A percentile compares a stretch with the other conserved stretches of the same genome.
Conservation (phyloP, 2,888 invertebrate genomes). For the Escarpia spicata region DNA sequence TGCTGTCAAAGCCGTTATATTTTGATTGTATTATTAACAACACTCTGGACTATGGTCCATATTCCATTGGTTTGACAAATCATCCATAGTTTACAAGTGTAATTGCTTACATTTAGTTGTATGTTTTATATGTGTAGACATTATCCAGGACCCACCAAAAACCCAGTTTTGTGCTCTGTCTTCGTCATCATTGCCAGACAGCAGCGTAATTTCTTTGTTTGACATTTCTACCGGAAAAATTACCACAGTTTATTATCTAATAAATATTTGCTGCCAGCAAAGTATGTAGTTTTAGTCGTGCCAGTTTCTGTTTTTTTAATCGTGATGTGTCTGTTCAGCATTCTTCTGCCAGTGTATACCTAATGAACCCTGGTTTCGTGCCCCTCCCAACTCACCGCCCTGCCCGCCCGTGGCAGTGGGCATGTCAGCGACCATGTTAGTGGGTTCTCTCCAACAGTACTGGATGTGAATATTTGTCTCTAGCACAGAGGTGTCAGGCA, state of each 20-base stretch:
- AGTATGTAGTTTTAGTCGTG: neutral
- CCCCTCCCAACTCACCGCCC: neutral
- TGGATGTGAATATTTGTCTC: neutral
- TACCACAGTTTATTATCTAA: neutral
- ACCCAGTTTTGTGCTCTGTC: neutral
- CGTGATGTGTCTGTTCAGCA: neutral
- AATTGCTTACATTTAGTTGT: neutral
- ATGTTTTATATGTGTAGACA: neutral
- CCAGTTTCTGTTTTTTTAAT: neutral
- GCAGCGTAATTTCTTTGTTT: neutral
- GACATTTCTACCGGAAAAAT: neutral
- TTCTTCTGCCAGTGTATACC: neutral
- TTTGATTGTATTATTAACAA: too few species aligned
- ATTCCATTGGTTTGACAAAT: neutral
- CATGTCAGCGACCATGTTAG: neutral
- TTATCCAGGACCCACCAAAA: neutral
- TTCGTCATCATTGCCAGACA: neutral
- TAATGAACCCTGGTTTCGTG: neutral
- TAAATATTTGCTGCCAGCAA: slow-evolving; percentile 3
- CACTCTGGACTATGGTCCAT: too few species aligned
- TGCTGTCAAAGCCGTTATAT: too few species aligned
- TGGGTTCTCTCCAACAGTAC: neutral
- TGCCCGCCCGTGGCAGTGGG: too few species aligned
- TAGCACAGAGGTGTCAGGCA: neutral
- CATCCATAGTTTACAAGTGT: neutral